Evolutionary conservation across 2,888 invertebrate genomes (phyloP).

Genomic region (Selenia dentaria): DNA sequence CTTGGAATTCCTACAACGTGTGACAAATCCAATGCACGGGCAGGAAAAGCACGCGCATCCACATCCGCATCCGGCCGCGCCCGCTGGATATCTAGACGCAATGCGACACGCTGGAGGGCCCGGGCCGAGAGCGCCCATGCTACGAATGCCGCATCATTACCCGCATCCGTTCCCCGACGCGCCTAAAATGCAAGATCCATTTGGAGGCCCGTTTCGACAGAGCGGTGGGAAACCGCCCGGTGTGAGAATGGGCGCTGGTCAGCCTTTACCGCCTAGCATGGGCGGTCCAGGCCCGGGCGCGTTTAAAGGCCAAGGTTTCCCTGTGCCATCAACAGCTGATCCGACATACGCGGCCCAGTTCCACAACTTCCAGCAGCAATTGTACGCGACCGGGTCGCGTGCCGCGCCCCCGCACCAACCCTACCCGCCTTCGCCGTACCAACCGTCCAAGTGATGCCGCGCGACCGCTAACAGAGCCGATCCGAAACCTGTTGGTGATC

Average conservation of each 20-base stretch:
- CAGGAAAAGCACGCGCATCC: slow-evolving; percentile 82
- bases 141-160: slow-evolving; percentile 79
- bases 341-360: slow-evolving; percentile 97
- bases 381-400: slow-evolving; percentile 91
- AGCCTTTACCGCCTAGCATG: slow-evolving; percentile 92
- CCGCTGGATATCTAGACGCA: slow-evolving; percentile 73
- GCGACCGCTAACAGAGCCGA: slow-evolving; percentile 14
- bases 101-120: slow-evolving; percentile 67
- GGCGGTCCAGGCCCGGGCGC: slow-evolving; percentile 87
- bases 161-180: slow-evolving; percentile 75
- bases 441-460: slow-evolving; percentile 76
- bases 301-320: slow-evolving; percentile 92
- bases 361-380: slow-evolving; percentile 97
- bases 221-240: slow-evolving; percentile 29
- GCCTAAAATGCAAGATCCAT: slow-evolving; percentile 73
- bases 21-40: slow-evolving; percentile 93
- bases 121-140: slow-evolving; percentile 57
- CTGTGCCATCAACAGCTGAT: slow-evolving; percentile 94
- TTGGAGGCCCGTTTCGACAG: slow-evolving; percentile 50
- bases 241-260: slow-evolving; percentile 60
- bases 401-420: slow-evolving; percentile 72
- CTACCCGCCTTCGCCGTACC: slow-evolving; percentile 78
- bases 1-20: slow-evolving; percentile 94
- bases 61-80: slow-evolving; percentile 84
- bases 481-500: slow-evolving; percentile 50